These are phyloP conservation scores for Champsocephalus gunnari DNA, from an alignment of 2,797 vertebrate genomes.

Conservation along the genomic window DNA sequence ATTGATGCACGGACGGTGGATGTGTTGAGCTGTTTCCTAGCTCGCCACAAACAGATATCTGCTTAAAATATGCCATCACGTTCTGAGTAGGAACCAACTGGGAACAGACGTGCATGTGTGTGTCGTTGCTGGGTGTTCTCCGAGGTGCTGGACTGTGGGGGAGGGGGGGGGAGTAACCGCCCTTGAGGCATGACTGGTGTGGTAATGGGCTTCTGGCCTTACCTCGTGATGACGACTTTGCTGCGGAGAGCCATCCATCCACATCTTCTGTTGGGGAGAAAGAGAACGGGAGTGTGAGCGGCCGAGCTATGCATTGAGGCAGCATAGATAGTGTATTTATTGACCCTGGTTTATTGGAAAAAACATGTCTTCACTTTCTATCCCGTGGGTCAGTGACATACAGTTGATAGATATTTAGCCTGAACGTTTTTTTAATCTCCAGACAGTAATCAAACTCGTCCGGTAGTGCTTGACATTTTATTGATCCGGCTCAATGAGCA, in stretches of 20 bases:
- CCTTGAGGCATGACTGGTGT: constrained; percentile 78
- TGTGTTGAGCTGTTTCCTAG: constrained; percentile 4
- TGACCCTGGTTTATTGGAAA: constrained; percentile 25
- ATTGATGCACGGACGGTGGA: neutral
- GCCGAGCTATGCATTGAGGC: neutral
- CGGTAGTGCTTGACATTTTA: constrained; percentile 21
- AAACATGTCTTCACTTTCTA: constrained; percentile 21
- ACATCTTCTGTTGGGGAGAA: constrained; percentile 43
- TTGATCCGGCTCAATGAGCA: constrained; percentile 21
- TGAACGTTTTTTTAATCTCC: constrained; percentile 24
- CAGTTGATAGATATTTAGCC: constrained; percentile 6
- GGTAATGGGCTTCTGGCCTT: constrained; percentile 65
- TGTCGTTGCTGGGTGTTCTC: constrained; percentile 37
- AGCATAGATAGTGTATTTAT: constrained; percentile 12
- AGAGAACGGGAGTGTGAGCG: constrained; percentile 19
- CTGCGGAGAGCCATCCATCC: constrained; percentile 53
- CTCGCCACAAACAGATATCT: constrained; percentile 11
- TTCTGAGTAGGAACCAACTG: constrained; percentile 4
- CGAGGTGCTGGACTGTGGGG: constrained; percentile 20
- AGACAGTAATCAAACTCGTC: constrained; percentile 7
- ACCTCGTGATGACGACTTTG: constrained; percentile 43
- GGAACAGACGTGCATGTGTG: constrained; percentile 27
- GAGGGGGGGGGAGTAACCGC: constrained; percentile 25
- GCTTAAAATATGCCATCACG: constrained; percentile 13
- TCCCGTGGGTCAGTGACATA: constrained; percentile 19